Evolutionary conservation across 2,797 vertebrate genomes (phyloP).

Genomic region (Siniperca undulata): DNA sequence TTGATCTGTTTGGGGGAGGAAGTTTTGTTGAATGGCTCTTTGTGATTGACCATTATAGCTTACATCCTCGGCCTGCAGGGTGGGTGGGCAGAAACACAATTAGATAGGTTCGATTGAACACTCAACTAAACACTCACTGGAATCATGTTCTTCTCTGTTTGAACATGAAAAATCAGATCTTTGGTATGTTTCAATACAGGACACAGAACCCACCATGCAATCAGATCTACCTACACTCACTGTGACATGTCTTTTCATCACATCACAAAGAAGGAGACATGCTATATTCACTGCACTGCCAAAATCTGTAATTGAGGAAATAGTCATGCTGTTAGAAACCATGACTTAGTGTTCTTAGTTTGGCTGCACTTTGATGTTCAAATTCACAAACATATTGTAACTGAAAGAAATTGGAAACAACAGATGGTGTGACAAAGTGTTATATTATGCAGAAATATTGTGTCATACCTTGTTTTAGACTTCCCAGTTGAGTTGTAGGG

Average conservation of each 20-base stretch:
- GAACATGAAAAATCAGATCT: constrained; percentile 47
- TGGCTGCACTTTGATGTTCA: constrained; percentile 57
- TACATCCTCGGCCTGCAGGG: constrained; percentile 57
- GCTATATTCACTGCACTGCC: constrained; percentile 18
- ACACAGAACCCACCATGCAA: constrained; percentile 24
- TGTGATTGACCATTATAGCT: constrained; percentile 66
- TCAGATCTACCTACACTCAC: constrained; percentile 31
- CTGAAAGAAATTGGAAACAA: constrained; percentile 62
- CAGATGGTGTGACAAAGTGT: constrained; percentile 69
- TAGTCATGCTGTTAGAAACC: constrained; percentile 42
- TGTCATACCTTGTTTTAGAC: constrained; percentile 63
- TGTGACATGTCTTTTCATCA: constrained; percentile 24
- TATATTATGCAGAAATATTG: constrained; percentile 60
- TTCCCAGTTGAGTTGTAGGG: constrained; percentile 53
- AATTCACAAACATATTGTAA: constrained; percentile 60
- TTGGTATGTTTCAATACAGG: constrained; percentile 24
- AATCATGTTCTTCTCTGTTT: constrained; percentile 45
- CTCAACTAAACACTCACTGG: constrained; percentile 21
- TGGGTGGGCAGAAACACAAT: constrained; percentile 69
- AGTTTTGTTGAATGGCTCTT: constrained; percentile 70
- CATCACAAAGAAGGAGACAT: constrained; percentile 28
- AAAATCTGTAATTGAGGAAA: constrained; percentile 48
- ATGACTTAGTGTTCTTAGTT: constrained; percentile 48
- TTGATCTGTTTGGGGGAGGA: constrained; percentile 69
- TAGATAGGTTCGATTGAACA: constrained; percentile 50